Evolutionary conservation across 2,797 vertebrate genomes (phyloP).

Genomic region (Neosilurus hyrtlii): DNA sequence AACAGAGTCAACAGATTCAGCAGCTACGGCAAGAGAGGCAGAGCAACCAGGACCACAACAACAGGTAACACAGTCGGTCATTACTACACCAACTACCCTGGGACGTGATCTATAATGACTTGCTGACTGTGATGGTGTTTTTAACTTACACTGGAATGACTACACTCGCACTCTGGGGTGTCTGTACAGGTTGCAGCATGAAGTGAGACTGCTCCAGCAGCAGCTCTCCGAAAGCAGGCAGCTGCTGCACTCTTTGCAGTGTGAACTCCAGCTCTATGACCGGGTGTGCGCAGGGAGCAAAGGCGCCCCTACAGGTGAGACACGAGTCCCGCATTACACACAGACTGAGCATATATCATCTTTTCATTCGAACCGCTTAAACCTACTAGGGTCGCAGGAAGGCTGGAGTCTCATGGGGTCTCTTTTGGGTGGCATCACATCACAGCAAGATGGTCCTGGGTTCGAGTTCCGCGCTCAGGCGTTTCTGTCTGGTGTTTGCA

Average conservation of each 20-base stretch:
- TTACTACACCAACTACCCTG: background rate
- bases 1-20: constrained; percentile 78
- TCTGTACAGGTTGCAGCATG: constrained; percentile 81
- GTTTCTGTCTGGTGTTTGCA: too few relatives aligned
- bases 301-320: constrained; percentile 74
- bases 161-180: background rate
- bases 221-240: constrained; percentile 84
- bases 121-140: background rate
- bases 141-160: background rate
- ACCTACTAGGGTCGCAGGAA: too few relatives aligned
- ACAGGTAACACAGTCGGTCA: constrained; percentile 69
- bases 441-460: too few relatives aligned
- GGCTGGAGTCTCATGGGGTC: too few relatives aligned
- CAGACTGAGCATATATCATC: background rate
- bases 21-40: constrained; percentile 77
- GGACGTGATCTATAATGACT: background rate
- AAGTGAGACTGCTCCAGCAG: constrained; percentile 83
- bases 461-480: too few relatives aligned
- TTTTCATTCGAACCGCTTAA: background rate
- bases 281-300: constrained; percentile 69
- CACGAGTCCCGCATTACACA: background rate
- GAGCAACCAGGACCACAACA: constrained; percentile 79
- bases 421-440: too few relatives aligned
- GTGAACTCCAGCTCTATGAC: constrained; percentile 82
- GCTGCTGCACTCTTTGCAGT: constrained; percentile 82